These are phyloP conservation scores for Philypnodon macrostomus DNA, from an alignment of 2,797 vertebrate genomes.

Conservation along the genomic window DNA sequence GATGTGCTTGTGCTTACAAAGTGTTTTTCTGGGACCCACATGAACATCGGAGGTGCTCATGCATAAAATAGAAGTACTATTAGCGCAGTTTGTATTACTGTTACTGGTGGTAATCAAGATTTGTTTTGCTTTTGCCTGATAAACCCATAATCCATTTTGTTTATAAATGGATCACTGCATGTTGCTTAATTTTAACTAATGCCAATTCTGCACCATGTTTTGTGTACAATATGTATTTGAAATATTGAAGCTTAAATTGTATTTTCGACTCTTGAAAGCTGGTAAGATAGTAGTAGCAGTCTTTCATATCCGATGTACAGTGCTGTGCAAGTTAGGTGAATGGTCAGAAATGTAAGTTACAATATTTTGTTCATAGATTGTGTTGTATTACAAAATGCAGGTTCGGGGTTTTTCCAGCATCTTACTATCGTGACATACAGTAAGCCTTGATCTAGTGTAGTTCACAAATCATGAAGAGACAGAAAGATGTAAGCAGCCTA, in stretches of 20 bases:
- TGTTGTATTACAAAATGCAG: too few species aligned
- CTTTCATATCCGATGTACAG: slow-evolving; percentile 15
- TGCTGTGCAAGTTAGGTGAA: too few species aligned
- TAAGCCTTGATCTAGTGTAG: too few species aligned
- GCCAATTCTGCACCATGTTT: slow-evolving; percentile 9
- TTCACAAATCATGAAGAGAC: too few species aligned
- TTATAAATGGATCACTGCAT: slow-evolving; percentile 63
- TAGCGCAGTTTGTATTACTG: neutral
- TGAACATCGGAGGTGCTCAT: neutral
- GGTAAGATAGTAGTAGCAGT: slow-evolving; percentile 20
- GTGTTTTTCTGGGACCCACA: slow-evolving; percentile 9
- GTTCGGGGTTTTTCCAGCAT: too few species aligned
- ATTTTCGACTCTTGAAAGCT: slow-evolving; percentile 18
- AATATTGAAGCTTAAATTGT: slow-evolving; percentile 16
- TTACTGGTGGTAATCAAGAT: slow-evolving; percentile 8
- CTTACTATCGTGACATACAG: too few species aligned
- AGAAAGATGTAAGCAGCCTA: too few species aligned
- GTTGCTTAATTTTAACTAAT: slow-evolving; percentile 50
- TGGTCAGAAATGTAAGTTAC: too few species aligned
- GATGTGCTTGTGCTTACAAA: slow-evolving; percentile 10
- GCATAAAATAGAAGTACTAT: slow-evolving; percentile 14
- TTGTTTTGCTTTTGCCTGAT: slow-evolving; percentile 39
- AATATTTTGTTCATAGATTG: too few species aligned
- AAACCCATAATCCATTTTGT: slow-evolving; percentile 42
- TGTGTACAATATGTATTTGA: slow-evolving; percentile 12